Percentiles rank a stretch among this genome's conserved stretches.
phyloP scores from a whole-genome alignment of 2,888 invertebrate species.

The Leucophenga montana region DNA sequence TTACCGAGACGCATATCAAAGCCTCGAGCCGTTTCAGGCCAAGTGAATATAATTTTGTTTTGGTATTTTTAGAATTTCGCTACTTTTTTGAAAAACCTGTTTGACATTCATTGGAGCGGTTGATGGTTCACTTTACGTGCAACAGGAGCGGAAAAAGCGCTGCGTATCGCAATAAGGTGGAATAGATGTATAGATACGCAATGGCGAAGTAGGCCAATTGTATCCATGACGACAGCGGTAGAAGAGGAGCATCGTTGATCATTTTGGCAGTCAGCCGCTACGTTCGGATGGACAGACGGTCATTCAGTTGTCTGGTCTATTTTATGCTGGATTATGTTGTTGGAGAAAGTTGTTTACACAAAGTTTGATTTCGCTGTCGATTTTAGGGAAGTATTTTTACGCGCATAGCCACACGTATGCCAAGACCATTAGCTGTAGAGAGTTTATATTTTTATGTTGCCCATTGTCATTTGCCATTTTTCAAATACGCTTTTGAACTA shows the following conservation, averaged over 20 bases:
- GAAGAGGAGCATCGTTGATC: background rate
- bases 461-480: constrained; percentile 49
- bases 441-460: constrained; percentile 50
- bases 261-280: background rate
- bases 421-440: constrained; percentile 30
- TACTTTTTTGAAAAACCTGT: constrained; percentile 19
- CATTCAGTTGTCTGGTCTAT: too few relatives aligned
- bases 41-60: background rate
- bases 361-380: constrained; percentile 22
- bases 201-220: background rate
- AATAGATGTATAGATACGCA: background rate
- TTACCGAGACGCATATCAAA: too few relatives aligned
- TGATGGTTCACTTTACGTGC: constrained; percentile 47
- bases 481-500: too few relatives aligned
- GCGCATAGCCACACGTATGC: constrained; percentile 28
- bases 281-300: background rate
- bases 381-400: constrained; percentile 3
- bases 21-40: too few relatives aligned
- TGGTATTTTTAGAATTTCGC: constrained; percentile 6
- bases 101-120: constrained; percentile 39
- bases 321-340: constrained; percentile 39
- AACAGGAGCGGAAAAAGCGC: background rate
- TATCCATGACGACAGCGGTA: too few relatives aligned
- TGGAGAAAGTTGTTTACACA: constrained; percentile 47
- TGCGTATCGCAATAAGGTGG: background rate